A percentile compares a stretch with the other conserved stretches of the same genome.
phyloP scores from a whole-genome alignment of 2,113 vertebrate species.

The Podilymbus podiceps region DNA sequence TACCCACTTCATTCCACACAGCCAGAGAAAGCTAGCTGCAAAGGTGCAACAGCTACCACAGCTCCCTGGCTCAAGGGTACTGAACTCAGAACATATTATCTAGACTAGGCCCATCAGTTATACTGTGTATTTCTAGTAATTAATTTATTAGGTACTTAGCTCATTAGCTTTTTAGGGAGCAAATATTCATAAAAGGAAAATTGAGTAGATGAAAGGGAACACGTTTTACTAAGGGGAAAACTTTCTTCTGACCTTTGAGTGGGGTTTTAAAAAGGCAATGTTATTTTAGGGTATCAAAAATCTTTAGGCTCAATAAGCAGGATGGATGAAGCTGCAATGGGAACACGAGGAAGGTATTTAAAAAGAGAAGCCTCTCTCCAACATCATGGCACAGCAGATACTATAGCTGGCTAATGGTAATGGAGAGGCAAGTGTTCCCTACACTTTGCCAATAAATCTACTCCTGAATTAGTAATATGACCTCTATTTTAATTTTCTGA shows the following conservation, averaged over 20 bases:
- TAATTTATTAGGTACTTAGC: neutral
- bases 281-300: neutral
- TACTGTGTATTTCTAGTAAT: neutral
- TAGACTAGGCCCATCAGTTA: neutral
- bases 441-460: neutral
- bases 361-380: neutral
- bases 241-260: neutral
- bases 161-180: neutral
- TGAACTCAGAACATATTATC: neutral
- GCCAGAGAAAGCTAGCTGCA: neutral
- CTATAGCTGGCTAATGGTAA: neutral
- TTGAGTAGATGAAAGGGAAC: neutral
- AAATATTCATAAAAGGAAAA: neutral
- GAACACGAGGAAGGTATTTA: neutral
- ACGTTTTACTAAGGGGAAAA: neutral
- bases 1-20: neutral
- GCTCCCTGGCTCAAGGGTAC: neutral
- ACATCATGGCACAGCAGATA: neutral
- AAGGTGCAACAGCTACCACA: neutral
- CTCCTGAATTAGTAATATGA: neutral
- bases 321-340: neutral
- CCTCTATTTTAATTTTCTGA: neutral
- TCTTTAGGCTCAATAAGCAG: neutral
- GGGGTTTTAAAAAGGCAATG: neutral
- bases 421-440: neutral